Base-by-base conservation (phyloP, 2,113 vertebrate genomes). In the Dermatemys mawii region DNA sequence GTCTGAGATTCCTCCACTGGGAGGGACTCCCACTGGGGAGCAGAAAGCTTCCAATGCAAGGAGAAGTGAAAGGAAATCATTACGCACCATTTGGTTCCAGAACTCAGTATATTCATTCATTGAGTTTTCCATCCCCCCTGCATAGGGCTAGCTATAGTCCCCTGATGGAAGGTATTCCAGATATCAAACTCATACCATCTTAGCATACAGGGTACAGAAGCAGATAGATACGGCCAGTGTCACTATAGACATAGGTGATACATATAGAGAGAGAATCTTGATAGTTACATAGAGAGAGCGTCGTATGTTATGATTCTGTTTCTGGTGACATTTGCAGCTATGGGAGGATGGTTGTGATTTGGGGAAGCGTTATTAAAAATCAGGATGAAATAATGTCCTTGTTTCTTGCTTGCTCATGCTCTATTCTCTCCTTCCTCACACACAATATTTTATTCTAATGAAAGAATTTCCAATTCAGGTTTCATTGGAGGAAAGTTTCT, bases 361-460 rank as follows among this genome's bases (percentile, higher is more conserved):
- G 96, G 91, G 87, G 94, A 96, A 95, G 93, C 88, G 95, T 85
- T 95, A 44, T 63, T 46, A 94, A 95, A 97, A 95, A 96, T 96
- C 95, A 96, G 89, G 96, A 93, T 91, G 94, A 96, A 96, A 96
- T 97, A 93, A 96, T 97, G 96, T 97, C 95, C 92, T 96, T 95
- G 94, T 97, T 96, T 96, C 87, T 88, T 96, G 95, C 96, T 95
- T 95, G 97, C 96, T 97, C 94, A 95, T 80, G 97, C 95, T 96
- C 88, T 96, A 93, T 97, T 97, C 96, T 92, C 94, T 97, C 96
- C 92, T 97, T 8, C n/a, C 90, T 78, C 73, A 90, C 49, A 81
- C 95, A 97, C 97, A 97, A 96, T 96, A 95, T 94, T 97, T 97
- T 96, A 95, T 97, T 96, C 93, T 87, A 85, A 95, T 90, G 95